Conservation (phyloP, 2,888 invertebrate species). For the Trichacis sp. region DNA sequence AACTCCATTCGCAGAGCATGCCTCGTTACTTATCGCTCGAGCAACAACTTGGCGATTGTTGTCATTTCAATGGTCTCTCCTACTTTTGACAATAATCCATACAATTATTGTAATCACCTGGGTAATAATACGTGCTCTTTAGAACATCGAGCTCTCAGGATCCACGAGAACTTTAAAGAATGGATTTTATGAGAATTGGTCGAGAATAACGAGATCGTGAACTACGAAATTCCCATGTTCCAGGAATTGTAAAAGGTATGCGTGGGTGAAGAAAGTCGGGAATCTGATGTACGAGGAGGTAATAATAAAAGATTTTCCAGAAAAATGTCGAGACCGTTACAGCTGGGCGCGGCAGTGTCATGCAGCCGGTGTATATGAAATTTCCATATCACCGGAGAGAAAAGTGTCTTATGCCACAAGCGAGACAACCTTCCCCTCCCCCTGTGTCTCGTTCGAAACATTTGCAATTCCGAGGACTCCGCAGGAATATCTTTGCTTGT, state of each 20-base stretch:
- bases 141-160: too few species aligned
- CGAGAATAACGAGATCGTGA: background rate
- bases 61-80: background rate
- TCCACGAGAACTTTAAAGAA: too few species aligned
- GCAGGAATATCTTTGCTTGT: slow-evolving; percentile 31
- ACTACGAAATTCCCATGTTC: background rate
- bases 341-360: slow-evolving; percentile 28
- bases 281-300: slow-evolving; percentile 7
- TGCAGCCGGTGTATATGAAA: slow-evolving; percentile 56
- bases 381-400: slow-evolving; percentile 56
- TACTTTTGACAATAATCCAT: background rate
- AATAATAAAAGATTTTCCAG: slow-evolving; percentile 13
- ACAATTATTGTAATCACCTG: background rate
- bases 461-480: slow-evolving; percentile 54
- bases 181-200: background rate
- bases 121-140: background rate
- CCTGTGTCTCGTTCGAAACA: slow-evolving; percentile 49
- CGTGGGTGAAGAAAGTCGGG: too few species aligned
- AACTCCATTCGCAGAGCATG: background rate
- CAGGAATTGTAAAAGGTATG: background rate
- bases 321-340: slow-evolving; percentile 15
- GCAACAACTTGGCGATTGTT: background rate
- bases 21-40: background rate
- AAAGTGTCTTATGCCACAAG: slow-evolving; percentile 44
- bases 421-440: slow-evolving; percentile 24